Percentiles rank a stretch among this genome's conserved stretches.
Evolutionary conservation across 2,113 vertebrate species (phyloP).

Genomic region (Oxygymnocypris stewartii): DNA sequence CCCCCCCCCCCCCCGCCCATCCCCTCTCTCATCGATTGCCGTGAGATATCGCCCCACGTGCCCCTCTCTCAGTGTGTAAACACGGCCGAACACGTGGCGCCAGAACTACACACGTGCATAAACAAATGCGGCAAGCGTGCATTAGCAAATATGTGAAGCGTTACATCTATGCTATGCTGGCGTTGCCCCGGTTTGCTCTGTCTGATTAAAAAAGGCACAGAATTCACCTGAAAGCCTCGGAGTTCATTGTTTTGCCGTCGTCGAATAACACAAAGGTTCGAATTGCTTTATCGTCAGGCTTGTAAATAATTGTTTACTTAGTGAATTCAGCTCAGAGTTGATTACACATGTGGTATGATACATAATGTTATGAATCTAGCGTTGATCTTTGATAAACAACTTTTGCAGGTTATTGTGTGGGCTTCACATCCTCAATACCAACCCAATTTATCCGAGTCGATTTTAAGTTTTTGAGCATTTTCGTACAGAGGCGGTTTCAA

Average conservation of each 20-base stretch:
- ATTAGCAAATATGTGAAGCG: background rate
- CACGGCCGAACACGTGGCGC: slow-evolving; percentile 67
- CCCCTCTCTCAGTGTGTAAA: slow-evolving; percentile 74
- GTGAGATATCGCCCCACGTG: slow-evolving; percentile 75
- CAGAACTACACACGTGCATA: slow-evolving; percentile 61
- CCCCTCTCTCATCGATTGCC: slow-evolving; percentile 75
- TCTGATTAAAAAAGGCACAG: background rate
- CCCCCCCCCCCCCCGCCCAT: slow-evolving; percentile 9
- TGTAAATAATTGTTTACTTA: background rate
- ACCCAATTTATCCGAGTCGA: background rate
- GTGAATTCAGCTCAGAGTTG: background rate
- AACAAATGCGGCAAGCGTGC: slow-evolving; percentile 46
- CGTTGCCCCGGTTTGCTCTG: background rate
- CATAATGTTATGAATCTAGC: background rate
- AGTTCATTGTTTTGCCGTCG: background rate
- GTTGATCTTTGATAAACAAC: background rate
- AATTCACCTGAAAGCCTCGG: background rate
- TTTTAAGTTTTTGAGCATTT: background rate
- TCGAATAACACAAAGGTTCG: too few species aligned
- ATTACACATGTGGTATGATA: background rate
- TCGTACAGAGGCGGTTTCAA: background rate
- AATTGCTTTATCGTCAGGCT: background rate
- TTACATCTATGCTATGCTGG: background rate
- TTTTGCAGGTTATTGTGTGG: slow-evolving; percentile 6
- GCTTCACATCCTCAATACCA: background rate